Evolutionary conservation across 2,113 vertebrate genomes (phyloP).

Genomic region (Thunnus thynnus): DNA sequence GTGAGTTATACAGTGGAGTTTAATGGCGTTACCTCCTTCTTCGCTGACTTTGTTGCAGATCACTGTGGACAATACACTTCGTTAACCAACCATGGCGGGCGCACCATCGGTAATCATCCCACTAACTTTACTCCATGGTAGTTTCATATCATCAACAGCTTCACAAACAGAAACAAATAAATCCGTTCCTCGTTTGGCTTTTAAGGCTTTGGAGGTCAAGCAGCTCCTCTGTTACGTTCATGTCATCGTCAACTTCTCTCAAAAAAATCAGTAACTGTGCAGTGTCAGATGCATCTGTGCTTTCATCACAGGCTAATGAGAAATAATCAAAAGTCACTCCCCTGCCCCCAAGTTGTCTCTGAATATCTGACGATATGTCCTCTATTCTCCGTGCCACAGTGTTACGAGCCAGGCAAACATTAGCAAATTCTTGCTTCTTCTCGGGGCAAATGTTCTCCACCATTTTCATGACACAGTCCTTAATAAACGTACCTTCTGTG

Average conservation of each 20-base stretch:
- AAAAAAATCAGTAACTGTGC: neutral
- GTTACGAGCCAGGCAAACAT: neutral
- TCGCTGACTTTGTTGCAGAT: neutral
- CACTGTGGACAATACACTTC: too few species aligned
- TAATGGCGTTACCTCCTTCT: neutral
- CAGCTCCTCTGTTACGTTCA: neutral
- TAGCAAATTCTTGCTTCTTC: too few species aligned
- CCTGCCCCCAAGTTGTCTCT: neutral
- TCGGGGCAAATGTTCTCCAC: too few species aligned
- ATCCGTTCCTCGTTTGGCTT: neutral
- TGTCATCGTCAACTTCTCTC: neutral
- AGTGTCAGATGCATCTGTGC: neutral
- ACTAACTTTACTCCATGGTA: too few species aligned
- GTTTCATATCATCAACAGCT: neutral
- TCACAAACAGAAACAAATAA: neutral
- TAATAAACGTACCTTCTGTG: neutral
- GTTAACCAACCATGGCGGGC: too few species aligned
- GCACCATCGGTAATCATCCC: too few species aligned
- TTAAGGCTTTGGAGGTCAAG: constrained; percentile 1
- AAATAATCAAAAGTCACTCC: constrained; percentile 1
- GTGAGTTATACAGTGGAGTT: neutral
- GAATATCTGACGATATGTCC: neutral
- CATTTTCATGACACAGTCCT: too few species aligned
- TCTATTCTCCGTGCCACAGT: neutral
- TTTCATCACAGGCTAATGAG: neutral